Conservation (phyloP, 2,113 vertebrate genomes). For the Caracal caracal region DNA sequence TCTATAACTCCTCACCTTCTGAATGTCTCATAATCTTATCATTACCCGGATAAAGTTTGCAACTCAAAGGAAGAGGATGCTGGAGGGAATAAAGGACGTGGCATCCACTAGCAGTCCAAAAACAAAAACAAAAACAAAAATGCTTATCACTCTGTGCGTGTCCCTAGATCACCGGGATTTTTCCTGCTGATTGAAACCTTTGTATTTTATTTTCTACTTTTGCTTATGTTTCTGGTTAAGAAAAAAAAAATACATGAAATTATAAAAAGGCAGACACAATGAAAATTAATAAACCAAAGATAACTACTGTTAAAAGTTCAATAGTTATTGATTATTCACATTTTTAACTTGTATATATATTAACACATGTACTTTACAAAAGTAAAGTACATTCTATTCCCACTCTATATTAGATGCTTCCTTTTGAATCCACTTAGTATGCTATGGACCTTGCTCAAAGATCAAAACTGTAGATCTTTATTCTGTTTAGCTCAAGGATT, state of each 20-base stretch:
- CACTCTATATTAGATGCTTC: background rate
- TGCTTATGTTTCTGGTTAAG: conserved; percentile 5
- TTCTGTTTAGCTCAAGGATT: background rate
- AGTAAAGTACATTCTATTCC: background rate
- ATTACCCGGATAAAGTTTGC: background rate
- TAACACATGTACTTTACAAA: background rate
- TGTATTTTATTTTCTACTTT: background rate
- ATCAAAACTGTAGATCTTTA: background rate
- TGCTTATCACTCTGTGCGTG: background rate
- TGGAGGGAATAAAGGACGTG: background rate
- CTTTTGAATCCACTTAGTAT: background rate
- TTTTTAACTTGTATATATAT: background rate
- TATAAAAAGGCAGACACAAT: background rate
- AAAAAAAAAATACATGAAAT: background rate
- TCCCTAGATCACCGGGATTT: background rate
- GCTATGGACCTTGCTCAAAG: background rate
- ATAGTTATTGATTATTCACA: background rate
- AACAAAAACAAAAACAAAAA: background rate
- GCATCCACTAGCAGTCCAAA: background rate
- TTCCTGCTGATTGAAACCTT: background rate
- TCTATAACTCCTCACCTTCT: background rate
- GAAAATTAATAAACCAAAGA: conserved; percentile 8
- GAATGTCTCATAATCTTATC: background rate
- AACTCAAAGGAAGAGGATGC: background rate
- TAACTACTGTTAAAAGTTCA: background rate